Base-by-base conservation (phyloP, 2,113 vertebrate genomes). In the Nesoenas mayeri region DNA sequence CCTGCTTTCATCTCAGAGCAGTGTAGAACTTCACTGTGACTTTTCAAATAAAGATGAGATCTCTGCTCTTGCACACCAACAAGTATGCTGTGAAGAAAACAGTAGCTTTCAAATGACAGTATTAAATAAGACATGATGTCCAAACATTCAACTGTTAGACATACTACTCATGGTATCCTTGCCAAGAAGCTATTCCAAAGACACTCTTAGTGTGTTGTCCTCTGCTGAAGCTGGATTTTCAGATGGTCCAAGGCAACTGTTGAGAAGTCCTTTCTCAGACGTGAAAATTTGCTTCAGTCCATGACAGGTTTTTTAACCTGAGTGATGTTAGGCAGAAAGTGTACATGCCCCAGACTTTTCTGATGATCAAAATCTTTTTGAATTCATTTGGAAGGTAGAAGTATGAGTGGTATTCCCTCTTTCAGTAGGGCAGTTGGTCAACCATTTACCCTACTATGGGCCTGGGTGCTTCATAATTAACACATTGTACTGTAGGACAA, bases 291-390 rank as follows among this genome's bases (percentile, higher is more conserved):
- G 38, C 79, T 66, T 70, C 3, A 9, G n/a, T 79, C 16, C 29
- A 5, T 51, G 18, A 51, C 34, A 67, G 15, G 11, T n/a, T 16
- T 89, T 79, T 79, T 73, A 66, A 50, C 5, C 29, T 64, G 10
- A 80, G 16, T 66, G 22, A 48, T 44, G 2, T 53, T 31, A 80
- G 20, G 7, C 15, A 85, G 38, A 73, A 80, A 64, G 6, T 3
- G 0, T 44, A 42, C 24, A 38, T 4, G 1, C 1, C 2, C 10
- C 26, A 48, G 22, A 38, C 5, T 20, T 34, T 89, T 81, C 7
- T 22, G 11, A 21, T 26, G 5, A 6, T 44, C n/a, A 78, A 67
- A 80, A 58, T 77, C 11, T 80, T 87, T 75, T 65, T 11, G 24
- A 54, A 54, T 32, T 78, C 7, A n/a, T 56, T 73, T 71, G 18